Conservation (phyloP, 2,113 vertebrate species). For the Hippolais icterina region DNA sequence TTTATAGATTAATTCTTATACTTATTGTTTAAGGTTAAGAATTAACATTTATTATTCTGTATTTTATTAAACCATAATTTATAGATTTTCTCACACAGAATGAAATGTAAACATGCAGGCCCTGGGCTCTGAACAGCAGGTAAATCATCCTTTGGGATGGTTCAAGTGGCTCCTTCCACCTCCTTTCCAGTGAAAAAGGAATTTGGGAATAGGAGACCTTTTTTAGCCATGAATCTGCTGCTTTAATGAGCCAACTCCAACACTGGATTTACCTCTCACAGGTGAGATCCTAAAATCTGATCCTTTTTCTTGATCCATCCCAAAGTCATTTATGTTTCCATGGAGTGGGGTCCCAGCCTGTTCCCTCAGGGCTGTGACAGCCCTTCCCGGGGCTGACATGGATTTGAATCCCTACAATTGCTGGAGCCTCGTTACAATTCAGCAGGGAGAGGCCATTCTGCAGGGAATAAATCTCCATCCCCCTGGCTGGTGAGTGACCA, state of each 20-base stretch:
- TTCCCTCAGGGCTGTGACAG: background rate
- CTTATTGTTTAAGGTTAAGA: background rate
- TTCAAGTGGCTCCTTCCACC: background rate
- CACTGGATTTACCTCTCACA: background rate
- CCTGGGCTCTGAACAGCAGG: background rate
- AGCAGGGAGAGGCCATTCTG: background rate
- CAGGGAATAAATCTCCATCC: background rate
- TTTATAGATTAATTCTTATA: background rate
- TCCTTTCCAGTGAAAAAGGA: background rate
- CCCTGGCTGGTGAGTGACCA: background rate
- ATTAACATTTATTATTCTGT: background rate
- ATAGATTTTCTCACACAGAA: background rate
- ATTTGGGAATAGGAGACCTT: background rate
- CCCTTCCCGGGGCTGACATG: rapidly evolving
- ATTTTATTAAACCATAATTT: background rate
- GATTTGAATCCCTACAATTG: background rate
- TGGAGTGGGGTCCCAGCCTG: background rate
- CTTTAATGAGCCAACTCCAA: background rate
- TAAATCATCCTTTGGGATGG: background rate
- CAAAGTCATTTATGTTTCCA: background rate
- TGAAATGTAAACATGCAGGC: background rate
- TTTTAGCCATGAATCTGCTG: background rate
- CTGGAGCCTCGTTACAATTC: background rate
- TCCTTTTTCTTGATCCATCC: background rate
- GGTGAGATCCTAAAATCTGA: background rate